A percentile compares a stretch with the other conserved stretches of the same genome.
These are phyloP conservation scores for Shargacucullia verbasci DNA, from an alignment of 2,888 invertebrate species.

Conservation along the genomic window DNA sequence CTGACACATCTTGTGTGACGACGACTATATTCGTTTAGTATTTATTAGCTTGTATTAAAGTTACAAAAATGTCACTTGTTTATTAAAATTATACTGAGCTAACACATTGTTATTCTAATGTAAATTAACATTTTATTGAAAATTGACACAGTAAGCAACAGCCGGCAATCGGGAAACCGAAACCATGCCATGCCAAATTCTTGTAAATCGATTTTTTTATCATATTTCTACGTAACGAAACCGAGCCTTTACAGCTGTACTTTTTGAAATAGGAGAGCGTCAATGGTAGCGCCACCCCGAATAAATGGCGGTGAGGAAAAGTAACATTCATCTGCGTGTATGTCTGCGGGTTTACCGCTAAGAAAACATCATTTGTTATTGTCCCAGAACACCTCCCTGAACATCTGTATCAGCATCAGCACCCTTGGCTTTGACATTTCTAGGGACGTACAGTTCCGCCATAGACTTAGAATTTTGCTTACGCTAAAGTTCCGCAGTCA, in stretches of 20 bases:
- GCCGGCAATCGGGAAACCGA: constrained; percentile 49
- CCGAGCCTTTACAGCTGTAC: constrained; percentile 15
- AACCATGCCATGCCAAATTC: constrained; percentile 27
- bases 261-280: not conserved
- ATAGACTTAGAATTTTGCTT: no score
- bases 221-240: constrained; percentile 11
- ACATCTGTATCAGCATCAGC: no score
- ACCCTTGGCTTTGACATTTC: no score
- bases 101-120: constrained; percentile 41
- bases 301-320: not conserved
- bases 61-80: constrained; percentile 17
- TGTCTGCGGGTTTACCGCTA: no score
- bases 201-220: constrained; percentile 53
- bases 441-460: no score
- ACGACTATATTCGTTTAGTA: constrained; percentile 29
- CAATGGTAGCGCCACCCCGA: constrained; percentile 1
- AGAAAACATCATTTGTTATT: no score
- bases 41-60: constrained; percentile 27
- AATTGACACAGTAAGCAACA: constrained; percentile 43
- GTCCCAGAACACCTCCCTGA: no score
- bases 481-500: no score
- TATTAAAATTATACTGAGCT: constrained; percentile 12
- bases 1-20: constrained; percentile 67
- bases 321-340: no score
- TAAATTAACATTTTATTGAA: constrained; percentile 29